Evolutionary conservation across 1,140 invertebrate genomes (phyloP).

Genomic region (Diplogasteroides magnus): DNA sequence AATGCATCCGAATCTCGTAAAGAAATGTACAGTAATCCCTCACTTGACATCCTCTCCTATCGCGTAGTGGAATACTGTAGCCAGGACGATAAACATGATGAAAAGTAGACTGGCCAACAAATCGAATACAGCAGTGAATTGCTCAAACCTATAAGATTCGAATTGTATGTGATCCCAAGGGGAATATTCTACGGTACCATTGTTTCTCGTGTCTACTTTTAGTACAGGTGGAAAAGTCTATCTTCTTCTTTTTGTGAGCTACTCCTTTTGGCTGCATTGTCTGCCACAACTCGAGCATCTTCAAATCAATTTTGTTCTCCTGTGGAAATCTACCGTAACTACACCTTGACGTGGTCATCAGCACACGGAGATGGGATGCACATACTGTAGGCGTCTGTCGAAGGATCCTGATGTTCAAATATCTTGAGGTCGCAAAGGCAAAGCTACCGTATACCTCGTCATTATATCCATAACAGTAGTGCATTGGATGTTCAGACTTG

Average conservation of each 20-base stretch:
- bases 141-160: slow-evolving; percentile 29
- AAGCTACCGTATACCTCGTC: slow-evolving; percentile 18
- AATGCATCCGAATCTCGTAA: slow-evolving; percentile 9
- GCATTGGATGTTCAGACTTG: slow-evolving; percentile 48
- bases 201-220: slow-evolving; percentile 46
- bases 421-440: neutral
- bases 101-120: slow-evolving; percentile 49
- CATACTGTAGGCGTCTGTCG: slow-evolving; percentile 42
- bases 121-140: slow-evolving; percentile 45
- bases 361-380: slow-evolving; percentile 52
- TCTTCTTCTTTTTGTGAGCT: slow-evolving; percentile 4
- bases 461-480: slow-evolving; percentile 50
- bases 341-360: slow-evolving; percentile 40
- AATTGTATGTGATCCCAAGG: too few relatives aligned
- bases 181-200: too few relatives aligned
- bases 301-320: too few relatives aligned
- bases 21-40: slow-evolving; percentile 3
- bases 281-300: slow-evolving; percentile 49
- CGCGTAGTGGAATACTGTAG: slow-evolving; percentile 46
- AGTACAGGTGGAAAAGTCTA: slow-evolving; percentile 49
- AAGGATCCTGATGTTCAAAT: slow-evolving; percentile 14
- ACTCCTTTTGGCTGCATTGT: slow-evolving; percentile 32
- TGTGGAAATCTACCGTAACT: slow-evolving; percentile 10
- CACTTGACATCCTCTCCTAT: slow-evolving; percentile 41
- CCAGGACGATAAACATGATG: slow-evolving; percentile 41